Evolutionary conservation across 2,888 invertebrate genomes (phyloP), one percentile per base, ranked within the genome.

Genomic region (Drosophila barbarae): DNA sequence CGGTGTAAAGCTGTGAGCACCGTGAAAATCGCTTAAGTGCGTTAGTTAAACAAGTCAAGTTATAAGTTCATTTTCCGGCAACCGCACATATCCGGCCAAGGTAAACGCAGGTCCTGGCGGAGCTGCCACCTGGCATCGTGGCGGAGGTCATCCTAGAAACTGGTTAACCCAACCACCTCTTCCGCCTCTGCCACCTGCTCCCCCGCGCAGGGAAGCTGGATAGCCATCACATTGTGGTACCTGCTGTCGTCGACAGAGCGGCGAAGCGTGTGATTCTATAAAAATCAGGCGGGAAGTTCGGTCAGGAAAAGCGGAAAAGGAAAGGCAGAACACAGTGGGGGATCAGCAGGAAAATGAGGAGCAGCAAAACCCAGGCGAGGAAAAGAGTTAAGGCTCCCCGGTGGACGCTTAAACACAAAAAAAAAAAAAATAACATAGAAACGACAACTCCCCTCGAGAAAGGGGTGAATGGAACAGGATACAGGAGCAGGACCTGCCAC

Each of bases 11-110:
- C 9, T 2, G 32, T 13, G 46, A 13, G 32, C 30, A 47, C 46
- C 46, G 21, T 47, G 74, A 82, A 78, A 80, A 80, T 72, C 79
- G 74, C 51, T 80, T 80, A 80, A 80, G 83, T 83, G 80, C 83
- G 79, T 83, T 80, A 80, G 83, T 80, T 80, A 83, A 80, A 80
- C 79, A 80, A 80, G 79, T 77, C 80, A 72, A 80, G 79, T 83
- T 83, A 80, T 80, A 80, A 79, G 79, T 80, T 80, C 77, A 80
- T 80, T 83, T 80, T 80, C 79, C 83, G 83, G 76, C 77, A 80
- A 74, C 77, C 80, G 79, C 76, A 83, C 80, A 80, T 77, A 80
- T 83, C 83, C 77, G 80, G 53, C 67, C 49, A 71, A 77, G 72
- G 78, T 71, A 72, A 76, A 71, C 72, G 78, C 60, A 77, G 65